phyloP scores from a whole-genome alignment of 2,113 vertebrate genomes.

The Nerophis ophidion region DNA sequence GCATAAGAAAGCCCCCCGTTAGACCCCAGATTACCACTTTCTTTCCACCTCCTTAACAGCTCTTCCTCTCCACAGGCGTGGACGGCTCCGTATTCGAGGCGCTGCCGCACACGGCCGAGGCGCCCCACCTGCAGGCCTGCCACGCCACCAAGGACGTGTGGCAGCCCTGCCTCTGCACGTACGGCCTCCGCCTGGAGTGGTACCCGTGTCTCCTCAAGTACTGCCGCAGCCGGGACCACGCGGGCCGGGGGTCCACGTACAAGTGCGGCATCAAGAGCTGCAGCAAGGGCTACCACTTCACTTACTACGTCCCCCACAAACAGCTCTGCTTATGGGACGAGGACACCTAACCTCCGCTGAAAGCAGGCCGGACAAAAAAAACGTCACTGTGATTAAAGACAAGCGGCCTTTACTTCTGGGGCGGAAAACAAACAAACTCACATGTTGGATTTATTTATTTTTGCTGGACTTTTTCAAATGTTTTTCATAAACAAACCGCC shows the following conservation, averaged over 20 bases:
- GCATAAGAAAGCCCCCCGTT: conserved; percentile 59
- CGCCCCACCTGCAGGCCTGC: conserved; percentile 75
- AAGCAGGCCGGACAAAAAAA: conserved; percentile 5
- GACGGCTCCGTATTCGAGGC: conserved; percentile 86
- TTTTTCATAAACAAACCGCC: conserved; percentile 22
- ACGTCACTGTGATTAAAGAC: conserved; percentile 11
- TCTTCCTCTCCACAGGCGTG: conserved; percentile 66
- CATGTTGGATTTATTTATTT: conserved; percentile 69
- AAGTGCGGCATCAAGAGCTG: conserved; percentile 98
- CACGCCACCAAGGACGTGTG: conserved; percentile 73
- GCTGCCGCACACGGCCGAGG: conserved; percentile 69
- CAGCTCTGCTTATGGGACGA: conserved; percentile 95
- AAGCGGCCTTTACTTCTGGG: conserved; percentile 31
- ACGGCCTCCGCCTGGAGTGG: conserved; percentile 87
- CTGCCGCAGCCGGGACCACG: conserved; percentile 80
- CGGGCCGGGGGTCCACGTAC: conserved; percentile 79
- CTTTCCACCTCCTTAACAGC: background rate
- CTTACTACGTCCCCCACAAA: conserved; percentile 84
- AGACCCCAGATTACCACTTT: background rate
- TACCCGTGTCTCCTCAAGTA: conserved; percentile 95
- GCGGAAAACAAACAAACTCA: conserved; percentile 25
- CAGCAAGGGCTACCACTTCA: conserved; percentile 88
- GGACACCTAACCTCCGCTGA: conserved; percentile 81
- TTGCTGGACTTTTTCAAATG: conserved; percentile 37
- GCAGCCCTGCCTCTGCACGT: conserved; percentile 84